Conservation (phyloP, 2,797 vertebrate species). For the Protosalanx chinensis region DNA sequence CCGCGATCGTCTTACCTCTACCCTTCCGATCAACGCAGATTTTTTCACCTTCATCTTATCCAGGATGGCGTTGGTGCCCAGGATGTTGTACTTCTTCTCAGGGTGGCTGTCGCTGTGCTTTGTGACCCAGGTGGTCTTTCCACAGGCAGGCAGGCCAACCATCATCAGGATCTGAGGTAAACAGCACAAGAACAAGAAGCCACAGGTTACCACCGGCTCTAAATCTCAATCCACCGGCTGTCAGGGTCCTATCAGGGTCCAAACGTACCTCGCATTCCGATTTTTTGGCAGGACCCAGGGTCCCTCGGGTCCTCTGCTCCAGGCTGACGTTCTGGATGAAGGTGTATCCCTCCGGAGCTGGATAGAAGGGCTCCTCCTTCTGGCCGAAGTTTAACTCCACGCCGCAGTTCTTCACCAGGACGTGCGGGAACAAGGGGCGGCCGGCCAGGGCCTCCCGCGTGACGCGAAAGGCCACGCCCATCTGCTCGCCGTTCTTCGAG, state of each 20-base stretch:
- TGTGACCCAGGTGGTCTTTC: constrained; percentile 91
- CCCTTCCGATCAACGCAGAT: too few species aligned
- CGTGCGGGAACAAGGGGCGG: constrained; percentile 84
- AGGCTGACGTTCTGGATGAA: constrained; percentile 81
- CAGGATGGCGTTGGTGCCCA: constrained; percentile 97
- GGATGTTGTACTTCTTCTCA: constrained; percentile 88
- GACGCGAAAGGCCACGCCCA: constrained; percentile 80
- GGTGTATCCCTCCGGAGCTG: constrained; percentile 79
- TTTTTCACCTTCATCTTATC: constrained; percentile 90
- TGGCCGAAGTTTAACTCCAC: constrained; percentile 94
- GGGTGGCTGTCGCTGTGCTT: constrained; percentile 82
- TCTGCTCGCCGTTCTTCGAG: constrained; percentile 83
- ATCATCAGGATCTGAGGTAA: constrained; percentile 87
- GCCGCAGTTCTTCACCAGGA: constrained; percentile 89
- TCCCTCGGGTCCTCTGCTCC: constrained; percentile 78
- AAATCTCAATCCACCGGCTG: background rate
- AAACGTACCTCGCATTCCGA: constrained; percentile 85
- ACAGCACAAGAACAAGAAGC: background rate
- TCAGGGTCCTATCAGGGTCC: background rate
- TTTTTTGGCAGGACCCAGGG: constrained; percentile 80
- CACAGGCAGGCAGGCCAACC: constrained; percentile 90
- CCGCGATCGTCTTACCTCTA: background rate
- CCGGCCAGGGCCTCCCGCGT: constrained; percentile 75
- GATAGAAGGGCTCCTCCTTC: constrained; percentile 75
- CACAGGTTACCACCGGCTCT: background rate